These are phyloP conservation scores for Agrotis ipsilon DNA, from an alignment of 2,888 invertebrate genomes.

Conservation along the genomic window DNA sequence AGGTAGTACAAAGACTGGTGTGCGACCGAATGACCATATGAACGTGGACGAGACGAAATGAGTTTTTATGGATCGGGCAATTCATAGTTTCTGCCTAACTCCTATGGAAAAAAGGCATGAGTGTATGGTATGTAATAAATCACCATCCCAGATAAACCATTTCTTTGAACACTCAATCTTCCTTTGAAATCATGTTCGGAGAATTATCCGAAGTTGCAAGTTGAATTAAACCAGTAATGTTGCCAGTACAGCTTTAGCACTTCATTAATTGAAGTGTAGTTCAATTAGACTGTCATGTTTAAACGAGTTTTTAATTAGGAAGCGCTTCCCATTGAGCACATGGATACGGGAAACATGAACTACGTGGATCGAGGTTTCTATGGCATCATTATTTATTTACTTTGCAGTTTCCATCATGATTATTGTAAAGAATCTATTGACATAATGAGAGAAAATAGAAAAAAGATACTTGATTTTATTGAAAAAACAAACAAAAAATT, in stretches of 20 bases:
- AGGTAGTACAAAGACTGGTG: too few relatives aligned
- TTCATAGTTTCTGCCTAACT: too few relatives aligned
- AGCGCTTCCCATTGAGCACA: conserved; percentile 7
- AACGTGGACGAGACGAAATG: too few relatives aligned
- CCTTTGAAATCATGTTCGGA: conserved; percentile 4
- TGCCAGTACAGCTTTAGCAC: conserved; percentile 5
- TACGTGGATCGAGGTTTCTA: background rate
- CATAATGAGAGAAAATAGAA: too few relatives aligned
- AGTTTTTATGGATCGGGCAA: too few relatives aligned
- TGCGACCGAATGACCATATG: too few relatives aligned
- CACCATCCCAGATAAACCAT: background rate
- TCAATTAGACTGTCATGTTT: conserved; percentile 25
- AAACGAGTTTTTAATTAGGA: conserved; percentile 25
- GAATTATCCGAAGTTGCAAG: background rate
- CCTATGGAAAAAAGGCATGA: too few relatives aligned
- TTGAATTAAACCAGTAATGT: conserved; percentile 18
- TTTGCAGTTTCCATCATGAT: background rate
- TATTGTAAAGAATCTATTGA: too few relatives aligned
- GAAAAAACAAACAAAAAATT: too few relatives aligned
- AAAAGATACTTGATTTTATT: too few relatives aligned
- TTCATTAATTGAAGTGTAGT: conserved; percentile 31
- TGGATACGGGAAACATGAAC: background rate
- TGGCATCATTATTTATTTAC: background rate
- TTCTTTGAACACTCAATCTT: conserved; percentile 8
- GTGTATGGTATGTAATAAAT: too few relatives aligned